A percentile compares a stretch with the other conserved stretches of the same genome.
phyloP scores from a whole-genome alignment of 2,888 invertebrate species.

The Plutella xylostella region DNA sequence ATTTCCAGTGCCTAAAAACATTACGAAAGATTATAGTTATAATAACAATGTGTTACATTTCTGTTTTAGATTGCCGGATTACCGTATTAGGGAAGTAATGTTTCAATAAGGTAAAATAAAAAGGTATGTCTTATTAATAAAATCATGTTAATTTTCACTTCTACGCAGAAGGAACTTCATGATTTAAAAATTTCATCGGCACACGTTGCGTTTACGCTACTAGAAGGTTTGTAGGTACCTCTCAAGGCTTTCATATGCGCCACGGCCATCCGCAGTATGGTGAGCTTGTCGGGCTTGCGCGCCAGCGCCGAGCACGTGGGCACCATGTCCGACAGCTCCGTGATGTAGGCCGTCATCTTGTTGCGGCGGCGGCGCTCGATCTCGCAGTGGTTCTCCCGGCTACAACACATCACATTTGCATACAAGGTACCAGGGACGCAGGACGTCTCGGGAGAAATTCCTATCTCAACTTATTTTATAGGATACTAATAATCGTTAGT shows the following conservation, averaged over 20 bases:
- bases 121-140: too few species aligned
- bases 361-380: slow-evolving; percentile 97
- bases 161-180: too few species aligned
- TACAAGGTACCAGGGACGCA: too few species aligned
- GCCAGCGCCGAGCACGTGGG: slow-evolving; percentile 98
- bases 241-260: slow-evolving; percentile 98
- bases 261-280: slow-evolving; percentile 98
- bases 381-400: slow-evolving; percentile 98
- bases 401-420: too few species aligned
- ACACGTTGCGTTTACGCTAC: too few species aligned
- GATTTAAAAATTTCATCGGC: too few species aligned
- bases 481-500: slow-evolving; percentile 30
- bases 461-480: slow-evolving; percentile 16
- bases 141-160: too few species aligned
- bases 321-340: slow-evolving; percentile 99
- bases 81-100: too few species aligned
- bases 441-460: neutral
- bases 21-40: too few species aligned
- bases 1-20: slow-evolving; percentile 94
- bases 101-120: too few species aligned
- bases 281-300: slow-evolving; percentile 98
- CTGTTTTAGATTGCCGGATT: too few species aligned
- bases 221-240: slow-evolving; percentile 65
- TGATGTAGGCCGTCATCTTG: slow-evolving; percentile 99
- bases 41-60: too few species aligned